Base-by-base conservation (phyloP, 2,113 vertebrate genomes). In the Xenus cinereus region DNA sequence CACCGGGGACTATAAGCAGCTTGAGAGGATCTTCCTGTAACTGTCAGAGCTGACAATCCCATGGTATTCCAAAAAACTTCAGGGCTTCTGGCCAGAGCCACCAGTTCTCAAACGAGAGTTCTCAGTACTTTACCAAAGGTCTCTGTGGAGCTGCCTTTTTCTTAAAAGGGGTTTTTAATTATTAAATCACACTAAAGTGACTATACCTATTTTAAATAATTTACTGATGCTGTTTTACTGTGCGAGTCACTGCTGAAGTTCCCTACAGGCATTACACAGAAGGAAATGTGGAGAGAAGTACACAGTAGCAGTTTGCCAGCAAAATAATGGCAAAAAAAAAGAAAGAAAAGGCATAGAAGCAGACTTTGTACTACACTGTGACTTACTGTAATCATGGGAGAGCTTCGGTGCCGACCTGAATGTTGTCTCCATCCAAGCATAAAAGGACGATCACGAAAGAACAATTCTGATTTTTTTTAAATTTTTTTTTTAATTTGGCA, bases 161-260 rank as follows among this genome's bases (percentile, higher is more conserved):
- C 73, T 93, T 95, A 75, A 92, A 93, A 95, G 56, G 69, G 13
- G 28, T 72, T 89, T 84, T 96, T 30, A 95, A 92, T 90, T 94
- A 93, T 94, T 95, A 81, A 97, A 78, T 62, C 64, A 32, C 57
- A 14, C 32, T 87, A 22, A 96, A 96, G 80, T 56, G 62, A 84
- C 95, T 96, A 10, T n/a, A 89, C 7, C 67, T 50, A 57, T 68
- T 75, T 64, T 95, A 89, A 97, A 97, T 94, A 91, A 97, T 96
- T 92, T 79, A 95, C 69, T 75, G 62, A 37, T 24, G 45, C n/a
- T 75, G 37, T 87, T 92, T 94, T 26, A 87, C 79, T n/a, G 35
- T 37, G 56, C 43, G 37, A 93, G 83, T 63, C 83, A 75, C 48
- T 66, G 67, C 71, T 78, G 39, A 81, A 75, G 75, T 66, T 89